Base-by-base conservation (phyloP, 2,888 invertebrate genomes). In the Andrena camellia region DNA sequence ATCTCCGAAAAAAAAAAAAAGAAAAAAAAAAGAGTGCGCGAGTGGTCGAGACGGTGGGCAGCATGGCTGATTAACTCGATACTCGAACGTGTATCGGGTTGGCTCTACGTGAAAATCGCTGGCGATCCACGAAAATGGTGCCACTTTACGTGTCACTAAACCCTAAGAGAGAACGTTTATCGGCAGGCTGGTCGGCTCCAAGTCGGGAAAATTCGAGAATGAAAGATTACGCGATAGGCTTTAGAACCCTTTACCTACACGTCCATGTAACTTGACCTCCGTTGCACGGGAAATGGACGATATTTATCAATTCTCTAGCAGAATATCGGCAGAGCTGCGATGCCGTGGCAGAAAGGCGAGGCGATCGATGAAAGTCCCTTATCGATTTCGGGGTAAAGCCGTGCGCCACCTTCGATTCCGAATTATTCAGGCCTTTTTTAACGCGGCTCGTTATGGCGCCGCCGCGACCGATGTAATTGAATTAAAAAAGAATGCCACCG, bases 361-460 rank as follows among this genome's bases (percentile, higher is more conserved):
- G 2, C 33, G 26, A 35, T 59, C 59, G 64, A 76, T 75, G 33
- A 59, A 78, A 66, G 48, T 66, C 76, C 59, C 26, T 59, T 64
- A 59, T 33, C 64, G 64, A 75, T 64, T 50, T 26, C 42, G 29
- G 23, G 42, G 35, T 35, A n/a, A 42, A 57, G 17, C 42, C 10
- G n/a, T 6, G 35, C 13, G 35, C 13, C 52, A 42, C 35, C 23
- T 23, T 64, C 29, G 60, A 20, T 29, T 67, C 57, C 89, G 86
- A 90, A 90, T 90, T 84, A 90, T 90, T 90, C 88, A 89, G 48
- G 80, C 76, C 68, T n/a, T 57, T 42, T 74, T 82, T 78, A 85
- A 87, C 83, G 80, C 82, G 78, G 79, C 81, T 86, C 87, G 86
- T 90, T 90, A 87, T 64, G 85, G 83, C 60, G 76, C 59, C 71